Conservation (phyloP, 2,113 vertebrate genomes). For the Pithys albifrons region DNA sequence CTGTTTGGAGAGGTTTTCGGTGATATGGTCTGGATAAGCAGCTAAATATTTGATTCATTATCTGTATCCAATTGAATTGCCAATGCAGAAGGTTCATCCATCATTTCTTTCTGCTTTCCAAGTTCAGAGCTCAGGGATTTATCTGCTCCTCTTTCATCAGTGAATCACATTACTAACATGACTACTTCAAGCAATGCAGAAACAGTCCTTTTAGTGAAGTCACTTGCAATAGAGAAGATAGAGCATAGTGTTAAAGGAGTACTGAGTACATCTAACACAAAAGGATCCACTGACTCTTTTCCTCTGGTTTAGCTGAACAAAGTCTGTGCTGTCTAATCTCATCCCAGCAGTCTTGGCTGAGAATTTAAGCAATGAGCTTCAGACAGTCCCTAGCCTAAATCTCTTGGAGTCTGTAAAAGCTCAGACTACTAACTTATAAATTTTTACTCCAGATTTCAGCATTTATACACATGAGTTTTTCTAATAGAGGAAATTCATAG, state of each 20-base stretch:
- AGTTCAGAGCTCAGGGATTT: constrained; percentile 57
- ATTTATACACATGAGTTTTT: neutral
- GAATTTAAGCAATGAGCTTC: constrained; percentile 70
- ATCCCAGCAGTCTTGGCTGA: constrained; percentile 2
- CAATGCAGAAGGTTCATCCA: constrained; percentile 30
- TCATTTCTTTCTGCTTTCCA: constrained; percentile 43
- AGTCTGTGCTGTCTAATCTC: constrained; percentile 32
- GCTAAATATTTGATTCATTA: constrained; percentile 38
- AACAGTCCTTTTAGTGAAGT: neutral
- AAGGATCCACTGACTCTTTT: neutral
- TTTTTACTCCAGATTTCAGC: neutral
- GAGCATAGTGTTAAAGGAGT: neutral
- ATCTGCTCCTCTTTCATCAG: constrained; percentile 49
- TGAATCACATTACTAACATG: constrained; percentile 23
- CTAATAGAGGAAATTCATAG: neutral
- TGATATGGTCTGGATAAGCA: neutral
- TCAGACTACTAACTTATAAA: neutral
- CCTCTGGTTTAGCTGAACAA: neutral
- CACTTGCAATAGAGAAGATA: neutral
- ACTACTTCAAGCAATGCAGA: constrained; percentile 44
- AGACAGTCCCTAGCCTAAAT: neutral
- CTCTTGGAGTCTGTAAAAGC: neutral
- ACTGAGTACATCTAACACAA: neutral
- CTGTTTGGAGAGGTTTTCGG: neutral
- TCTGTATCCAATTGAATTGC: constrained; percentile 26